These are phyloP conservation scores for Eristalis tenax DNA, from an alignment of 2,888 invertebrate genomes.

Conservation along the genomic window DNA sequence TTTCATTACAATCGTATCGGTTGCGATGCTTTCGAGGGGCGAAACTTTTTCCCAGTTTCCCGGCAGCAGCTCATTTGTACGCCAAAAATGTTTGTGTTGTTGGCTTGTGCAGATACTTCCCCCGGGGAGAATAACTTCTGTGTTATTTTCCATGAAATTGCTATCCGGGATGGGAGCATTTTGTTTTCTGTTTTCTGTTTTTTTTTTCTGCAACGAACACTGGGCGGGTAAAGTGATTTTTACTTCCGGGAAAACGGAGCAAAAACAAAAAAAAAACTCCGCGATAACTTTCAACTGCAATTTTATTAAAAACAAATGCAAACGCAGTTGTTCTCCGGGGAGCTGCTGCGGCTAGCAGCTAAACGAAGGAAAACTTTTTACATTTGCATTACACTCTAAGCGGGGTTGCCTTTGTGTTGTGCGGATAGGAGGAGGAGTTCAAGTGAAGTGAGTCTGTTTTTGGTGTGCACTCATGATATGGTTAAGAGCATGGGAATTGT, in stretches of 20 bases:
- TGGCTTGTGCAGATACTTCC: conserved; percentile 4
- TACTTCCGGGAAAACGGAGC: conserved; percentile 16
- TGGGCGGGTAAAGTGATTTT: conserved; percentile 42
- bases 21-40: neutral
- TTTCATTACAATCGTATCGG: conserved; percentile 36
- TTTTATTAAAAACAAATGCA: conserved; percentile 66
- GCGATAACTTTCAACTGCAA: conserved; percentile 59
- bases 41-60: neutral
- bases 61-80: conserved; percentile 20
- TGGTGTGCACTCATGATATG: neutral
- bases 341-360: neutral
- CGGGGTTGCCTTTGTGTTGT: neutral
- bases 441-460: neutral
- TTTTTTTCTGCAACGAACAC: neutral
- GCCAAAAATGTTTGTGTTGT: conserved; percentile 24
- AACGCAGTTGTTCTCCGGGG: conserved; percentile 25
- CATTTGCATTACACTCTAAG: conserved; percentile 1
- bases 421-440: neutral
- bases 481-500: neutral
- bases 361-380: conserved; percentile 3
- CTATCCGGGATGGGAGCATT: conserved; percentile 28
- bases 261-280: conserved; percentile 30
- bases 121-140: conserved; percentile 25
- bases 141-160: conserved; percentile 51
- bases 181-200: neutral